These are phyloP conservation scores for Peromyscus leucopus DNA, from an alignment of 2,113 vertebrate genomes.

Conservation along the genomic window DNA sequence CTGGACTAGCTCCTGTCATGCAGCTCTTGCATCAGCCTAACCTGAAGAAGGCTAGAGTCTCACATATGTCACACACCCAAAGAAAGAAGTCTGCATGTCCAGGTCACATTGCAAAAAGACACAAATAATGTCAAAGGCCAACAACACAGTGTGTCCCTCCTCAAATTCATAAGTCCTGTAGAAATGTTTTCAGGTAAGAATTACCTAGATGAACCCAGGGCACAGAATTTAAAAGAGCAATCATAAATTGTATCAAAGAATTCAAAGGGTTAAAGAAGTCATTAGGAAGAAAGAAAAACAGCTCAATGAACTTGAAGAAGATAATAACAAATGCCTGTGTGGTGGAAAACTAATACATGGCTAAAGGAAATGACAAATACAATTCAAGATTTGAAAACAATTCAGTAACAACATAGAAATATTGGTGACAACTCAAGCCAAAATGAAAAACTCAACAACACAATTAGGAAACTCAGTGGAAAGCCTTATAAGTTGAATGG, in stretches of 20 bases:
- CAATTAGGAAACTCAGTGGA: neutral
- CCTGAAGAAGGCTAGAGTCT: neutral
- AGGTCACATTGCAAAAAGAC: neutral
- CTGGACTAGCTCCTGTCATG: neutral
- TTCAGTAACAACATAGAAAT: neutral
- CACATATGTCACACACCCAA: neutral
- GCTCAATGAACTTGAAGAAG: neutral
- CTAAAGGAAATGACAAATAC: neutral
- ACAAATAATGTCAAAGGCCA: neutral
- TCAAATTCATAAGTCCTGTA: neutral
- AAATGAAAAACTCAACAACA: neutral
- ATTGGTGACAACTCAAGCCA: neutral
- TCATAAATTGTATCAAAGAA: neutral
- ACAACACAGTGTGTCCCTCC: neutral
- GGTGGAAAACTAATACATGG: neutral
- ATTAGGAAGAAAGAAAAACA: neutral
- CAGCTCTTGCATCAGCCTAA: neutral
- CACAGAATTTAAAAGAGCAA: neutral
- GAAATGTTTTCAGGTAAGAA: neutral
- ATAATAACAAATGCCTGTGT: neutral
- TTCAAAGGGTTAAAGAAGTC: neutral
- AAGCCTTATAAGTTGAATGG: neutral
- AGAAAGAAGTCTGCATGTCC: neutral
- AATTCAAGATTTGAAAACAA: neutral
- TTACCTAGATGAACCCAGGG: neutral